Conservation (phyloP, 1,140 invertebrate genomes). For the Coptotermes formosanus region DNA sequence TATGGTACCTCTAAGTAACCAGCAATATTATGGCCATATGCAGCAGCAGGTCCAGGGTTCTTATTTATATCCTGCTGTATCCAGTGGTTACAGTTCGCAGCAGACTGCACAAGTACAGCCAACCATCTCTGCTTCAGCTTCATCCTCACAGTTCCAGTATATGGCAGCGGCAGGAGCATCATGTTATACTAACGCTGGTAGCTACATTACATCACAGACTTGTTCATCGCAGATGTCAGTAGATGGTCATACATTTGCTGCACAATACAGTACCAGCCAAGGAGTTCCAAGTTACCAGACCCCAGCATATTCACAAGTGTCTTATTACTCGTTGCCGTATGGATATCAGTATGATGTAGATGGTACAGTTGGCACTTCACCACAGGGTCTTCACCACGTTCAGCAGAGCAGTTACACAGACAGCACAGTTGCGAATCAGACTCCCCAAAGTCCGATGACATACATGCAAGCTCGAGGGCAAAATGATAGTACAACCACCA, state of each 20-base stretch:
- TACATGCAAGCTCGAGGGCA: constrained; percentile 38
- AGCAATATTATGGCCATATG: background rate
- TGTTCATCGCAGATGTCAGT: constrained; percentile 35
- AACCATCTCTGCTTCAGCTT: background rate
- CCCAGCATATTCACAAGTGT: constrained; percentile 29
- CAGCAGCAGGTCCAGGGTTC: constrained; percentile 24
- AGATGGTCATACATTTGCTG: constrained; percentile 34
- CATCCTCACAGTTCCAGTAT: constrained; percentile 33
- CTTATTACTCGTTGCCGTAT: constrained; percentile 38
- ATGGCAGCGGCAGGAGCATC: constrained; percentile 38
- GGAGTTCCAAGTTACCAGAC: background rate
- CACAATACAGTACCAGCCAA: constrained; percentile 26
- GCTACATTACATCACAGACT: constrained; percentile 34
- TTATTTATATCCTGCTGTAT: constrained; percentile 26
- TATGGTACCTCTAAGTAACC: background rate
- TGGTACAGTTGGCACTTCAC: constrained; percentile 21
- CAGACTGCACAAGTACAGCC: background rate
- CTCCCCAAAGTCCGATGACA: constrained; percentile 31
- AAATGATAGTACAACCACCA: constrained; percentile 32
- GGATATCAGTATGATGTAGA: constrained; percentile 35
- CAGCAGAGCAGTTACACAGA: constrained; percentile 18
- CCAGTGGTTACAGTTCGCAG: background rate
- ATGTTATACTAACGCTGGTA: constrained; percentile 39
- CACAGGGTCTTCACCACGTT: constrained; percentile 10
- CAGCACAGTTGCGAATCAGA: constrained; percentile 22